A percentile compares a stretch with the other conserved stretches of the same genome.
These are phyloP conservation scores for Barbus barbus DNA, from an alignment of 2,113 vertebrate genomes.

Conservation along the genomic window DNA sequence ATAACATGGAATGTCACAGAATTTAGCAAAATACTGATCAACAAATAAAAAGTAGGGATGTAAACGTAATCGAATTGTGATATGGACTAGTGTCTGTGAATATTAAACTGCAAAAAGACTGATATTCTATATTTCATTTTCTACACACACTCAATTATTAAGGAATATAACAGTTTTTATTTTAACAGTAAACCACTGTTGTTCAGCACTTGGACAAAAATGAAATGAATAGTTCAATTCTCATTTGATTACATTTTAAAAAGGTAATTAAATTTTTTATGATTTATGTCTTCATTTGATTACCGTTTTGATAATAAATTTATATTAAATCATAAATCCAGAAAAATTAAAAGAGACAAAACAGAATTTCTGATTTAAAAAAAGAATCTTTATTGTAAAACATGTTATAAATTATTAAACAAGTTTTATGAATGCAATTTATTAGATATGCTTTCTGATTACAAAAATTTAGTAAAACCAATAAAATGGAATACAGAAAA, in stretches of 20 bases:
- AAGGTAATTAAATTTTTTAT: not conserved
- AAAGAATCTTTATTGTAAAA: no score
- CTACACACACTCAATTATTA: not conserved
- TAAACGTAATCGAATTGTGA: no score
- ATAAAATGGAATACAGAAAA: not conserved
- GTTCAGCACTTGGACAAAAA: not conserved
- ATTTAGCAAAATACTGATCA: no score
- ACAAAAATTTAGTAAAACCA: not conserved
- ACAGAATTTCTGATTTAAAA: not conserved
- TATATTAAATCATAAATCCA: not conserved
- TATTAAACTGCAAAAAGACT: not conserved
- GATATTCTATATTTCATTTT: not conserved
- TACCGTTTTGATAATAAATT: not conserved
- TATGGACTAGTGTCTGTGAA: not conserved
- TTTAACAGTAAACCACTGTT: not conserved
- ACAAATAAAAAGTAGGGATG: no score
- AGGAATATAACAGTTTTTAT: not conserved
- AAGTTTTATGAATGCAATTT: not conserved
- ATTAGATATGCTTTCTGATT: not conserved
- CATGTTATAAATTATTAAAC: not conserved
- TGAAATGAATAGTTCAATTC: no score
- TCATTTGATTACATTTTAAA: no score
- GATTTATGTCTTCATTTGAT: not conserved
- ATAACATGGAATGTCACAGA: not conserved
- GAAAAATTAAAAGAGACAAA: not conserved